phyloP scores from a whole-genome alignment of 1,140 invertebrate genomes.

The Cyclina sinensis region DNA sequence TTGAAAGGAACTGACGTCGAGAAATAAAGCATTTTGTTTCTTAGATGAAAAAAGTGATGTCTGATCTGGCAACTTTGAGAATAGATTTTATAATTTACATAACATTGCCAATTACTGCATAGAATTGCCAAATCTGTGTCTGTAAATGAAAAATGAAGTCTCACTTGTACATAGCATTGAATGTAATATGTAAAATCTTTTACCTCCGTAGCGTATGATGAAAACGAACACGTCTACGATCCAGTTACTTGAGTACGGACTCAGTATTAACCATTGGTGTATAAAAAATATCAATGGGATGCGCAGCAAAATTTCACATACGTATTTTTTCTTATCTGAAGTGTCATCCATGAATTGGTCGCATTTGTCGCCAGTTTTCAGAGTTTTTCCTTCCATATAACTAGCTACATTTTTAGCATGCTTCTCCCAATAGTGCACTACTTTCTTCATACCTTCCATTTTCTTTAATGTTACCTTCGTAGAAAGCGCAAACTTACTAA shows the following conservation, averaged over 20 bases:
- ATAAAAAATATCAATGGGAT: not conserved
- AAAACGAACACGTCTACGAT: not conserved
- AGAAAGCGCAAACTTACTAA: no score
- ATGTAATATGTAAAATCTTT: no score
- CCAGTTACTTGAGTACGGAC: conserved; percentile 10
- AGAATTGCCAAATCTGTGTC: no score
- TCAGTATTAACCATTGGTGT: not conserved
- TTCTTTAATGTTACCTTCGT: no score
- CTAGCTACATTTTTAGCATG: not conserved
- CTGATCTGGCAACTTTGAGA: no score
- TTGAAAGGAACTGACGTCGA: no score
- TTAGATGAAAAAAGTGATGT: no score
- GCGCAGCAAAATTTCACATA: not conserved
- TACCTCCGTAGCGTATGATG: not conserved
- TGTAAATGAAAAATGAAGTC: no score
- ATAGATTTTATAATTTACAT: no score
- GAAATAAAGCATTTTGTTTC: no score
- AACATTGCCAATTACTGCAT: no score
- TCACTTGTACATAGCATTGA: no score
- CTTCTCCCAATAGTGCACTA: not conserved
- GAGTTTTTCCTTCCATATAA: not conserved
- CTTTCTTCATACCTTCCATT: not conserved
- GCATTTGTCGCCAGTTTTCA: not conserved
- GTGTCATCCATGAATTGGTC: not conserved
- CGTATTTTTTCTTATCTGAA: not conserved